phyloP scores from a whole-genome alignment of 37 sponge, comb jelly and placozoan species.

The Axinella damicornis region DNA sequence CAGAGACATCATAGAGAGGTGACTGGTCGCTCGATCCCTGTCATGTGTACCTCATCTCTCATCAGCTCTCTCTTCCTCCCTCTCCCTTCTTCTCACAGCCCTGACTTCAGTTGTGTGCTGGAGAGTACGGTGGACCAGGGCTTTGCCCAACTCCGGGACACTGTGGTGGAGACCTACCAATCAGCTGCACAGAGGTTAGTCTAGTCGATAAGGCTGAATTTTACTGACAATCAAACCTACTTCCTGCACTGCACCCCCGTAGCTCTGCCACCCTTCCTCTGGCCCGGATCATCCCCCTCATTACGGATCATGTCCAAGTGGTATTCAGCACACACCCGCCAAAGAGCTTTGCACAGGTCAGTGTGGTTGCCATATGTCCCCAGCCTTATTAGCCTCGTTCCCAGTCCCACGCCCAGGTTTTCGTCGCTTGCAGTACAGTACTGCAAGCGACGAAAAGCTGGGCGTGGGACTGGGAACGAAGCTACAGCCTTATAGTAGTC shows the following conservation, averaged over 20 bases:
- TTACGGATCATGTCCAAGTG: conserved; percentile 16
- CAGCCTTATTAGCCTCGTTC: too few species aligned
- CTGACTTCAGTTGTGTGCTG: conserved; percentile 11
- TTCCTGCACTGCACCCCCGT: background rate
- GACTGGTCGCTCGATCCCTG: background rate
- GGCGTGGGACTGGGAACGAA: too few species aligned
- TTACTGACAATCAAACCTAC: background rate
- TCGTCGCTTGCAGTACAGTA: too few species aligned
- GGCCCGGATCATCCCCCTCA: conserved; percentile 47
- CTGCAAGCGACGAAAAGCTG: too few species aligned
- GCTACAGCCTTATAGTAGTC: too few species aligned
- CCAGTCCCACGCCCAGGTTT: too few species aligned
- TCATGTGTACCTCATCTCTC: background rate
- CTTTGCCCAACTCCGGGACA: background rate
- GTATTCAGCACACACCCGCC: background rate
- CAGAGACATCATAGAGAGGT: conserved; percentile 27
- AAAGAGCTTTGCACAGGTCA: background rate
- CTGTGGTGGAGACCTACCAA: background rate
- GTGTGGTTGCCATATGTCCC: background rate
- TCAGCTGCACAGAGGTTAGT: conserved; percentile 13
- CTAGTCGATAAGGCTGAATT: background rate
- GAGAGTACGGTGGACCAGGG: conserved; percentile 20
- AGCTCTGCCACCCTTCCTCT: conserved; percentile 27
- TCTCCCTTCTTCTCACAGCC: background rate
- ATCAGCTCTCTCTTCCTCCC: background rate